These are phyloP conservation scores for Cyclopterus lumpus DNA, from an alignment of 2,797 vertebrate genomes.

Conservation along the genomic window DNA sequence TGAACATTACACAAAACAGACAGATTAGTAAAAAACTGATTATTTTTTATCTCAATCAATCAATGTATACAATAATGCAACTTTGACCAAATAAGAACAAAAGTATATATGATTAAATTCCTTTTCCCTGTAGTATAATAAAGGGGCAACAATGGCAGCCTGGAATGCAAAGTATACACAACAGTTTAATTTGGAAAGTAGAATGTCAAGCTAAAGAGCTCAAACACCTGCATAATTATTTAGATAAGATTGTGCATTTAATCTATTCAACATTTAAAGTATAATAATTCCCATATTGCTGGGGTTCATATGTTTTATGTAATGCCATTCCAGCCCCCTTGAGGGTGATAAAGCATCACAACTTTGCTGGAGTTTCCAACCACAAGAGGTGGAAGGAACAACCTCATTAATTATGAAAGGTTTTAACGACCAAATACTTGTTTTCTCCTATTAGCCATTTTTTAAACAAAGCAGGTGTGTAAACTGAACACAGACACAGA, in stretches of 20 bases:
- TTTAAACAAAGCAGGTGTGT: not conserved
- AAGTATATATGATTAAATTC: not conserved
- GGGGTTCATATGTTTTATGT: conserved; percentile 7
- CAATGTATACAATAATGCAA: not conserved
- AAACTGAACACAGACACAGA: not conserved
- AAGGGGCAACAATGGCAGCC: not conserved
- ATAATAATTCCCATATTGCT: not conserved
- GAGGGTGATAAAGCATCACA: conserved; percentile 41
- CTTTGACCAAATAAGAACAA: not conserved
- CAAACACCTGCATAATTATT: not conserved
- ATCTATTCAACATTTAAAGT: not conserved
- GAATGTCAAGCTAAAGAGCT: not conserved
- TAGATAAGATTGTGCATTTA: not conserved
- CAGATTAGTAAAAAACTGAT: not conserved
- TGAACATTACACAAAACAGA: not conserved
- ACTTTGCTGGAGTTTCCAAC: not conserved
- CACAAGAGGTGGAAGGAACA: not conserved
- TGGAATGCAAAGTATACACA: not conserved
- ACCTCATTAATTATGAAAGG: not conserved
- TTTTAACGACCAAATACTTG: not conserved
- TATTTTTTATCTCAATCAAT: not conserved
- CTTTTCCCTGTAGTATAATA: not conserved
- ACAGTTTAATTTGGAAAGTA: not conserved
- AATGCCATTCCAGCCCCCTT: conserved; percentile 25
- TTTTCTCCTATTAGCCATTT: too few relatives aligned